phyloP scores from a whole-genome alignment of 2,113 vertebrate genomes.

The Mormoops blainvillei region DNA sequence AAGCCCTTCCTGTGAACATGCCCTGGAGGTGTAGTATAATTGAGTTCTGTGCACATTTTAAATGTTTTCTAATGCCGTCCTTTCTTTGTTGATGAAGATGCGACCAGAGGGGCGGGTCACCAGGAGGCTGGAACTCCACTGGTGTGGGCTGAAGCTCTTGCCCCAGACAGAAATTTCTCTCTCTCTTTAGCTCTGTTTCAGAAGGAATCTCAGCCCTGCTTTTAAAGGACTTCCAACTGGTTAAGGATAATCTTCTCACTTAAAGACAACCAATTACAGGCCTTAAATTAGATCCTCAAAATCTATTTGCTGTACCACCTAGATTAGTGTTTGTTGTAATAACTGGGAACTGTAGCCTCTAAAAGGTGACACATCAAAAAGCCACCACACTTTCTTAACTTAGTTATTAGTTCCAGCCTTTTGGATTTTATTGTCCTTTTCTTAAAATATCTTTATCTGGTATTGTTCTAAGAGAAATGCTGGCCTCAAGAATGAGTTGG shows the following conservation, averaged over 20 bases:
- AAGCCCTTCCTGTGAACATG: background rate
- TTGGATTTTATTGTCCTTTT: background rate
- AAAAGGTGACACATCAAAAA: background rate
- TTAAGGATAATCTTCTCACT: background rate
- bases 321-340: background rate
- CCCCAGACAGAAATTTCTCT: background rate
- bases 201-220: background rate
- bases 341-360: background rate
- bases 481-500: background rate
- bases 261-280: background rate
- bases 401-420: background rate
- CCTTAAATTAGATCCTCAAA: background rate
- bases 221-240: background rate
- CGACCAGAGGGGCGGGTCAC: background rate
- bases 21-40: background rate
- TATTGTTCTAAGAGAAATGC: background rate
- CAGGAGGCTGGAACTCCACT: background rate
- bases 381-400: background rate
- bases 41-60: background rate
- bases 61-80: background rate
- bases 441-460: background rate
- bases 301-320: background rate
- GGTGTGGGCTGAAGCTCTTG: background rate
- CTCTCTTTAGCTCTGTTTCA: background rate
- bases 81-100: background rate